phyloP scores from a whole-genome alignment of 2,888 invertebrate species.

The Achlya flavicornis region DNA sequence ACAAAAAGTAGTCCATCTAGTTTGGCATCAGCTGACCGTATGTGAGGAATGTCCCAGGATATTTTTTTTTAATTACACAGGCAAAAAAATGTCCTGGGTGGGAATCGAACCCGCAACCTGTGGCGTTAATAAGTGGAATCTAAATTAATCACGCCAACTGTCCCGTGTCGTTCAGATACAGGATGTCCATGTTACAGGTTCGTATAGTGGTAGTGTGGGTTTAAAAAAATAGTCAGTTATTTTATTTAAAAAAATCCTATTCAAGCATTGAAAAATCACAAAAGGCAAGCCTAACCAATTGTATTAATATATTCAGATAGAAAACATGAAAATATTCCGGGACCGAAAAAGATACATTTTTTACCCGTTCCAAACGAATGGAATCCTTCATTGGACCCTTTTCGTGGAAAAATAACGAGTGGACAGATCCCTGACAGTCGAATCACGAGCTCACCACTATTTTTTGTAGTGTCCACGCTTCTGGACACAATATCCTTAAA shows the following conservation, averaged over 20 bases:
- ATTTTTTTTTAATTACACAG: no score
- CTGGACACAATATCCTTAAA: constrained; percentile 8
- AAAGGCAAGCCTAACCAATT: not conserved
- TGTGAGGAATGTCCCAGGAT: no score
- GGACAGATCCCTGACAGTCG: constrained; percentile 35
- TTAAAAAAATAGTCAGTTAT: no score
- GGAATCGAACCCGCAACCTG: no score
- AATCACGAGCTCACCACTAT: constrained; percentile 34
- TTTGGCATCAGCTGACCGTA: no score
- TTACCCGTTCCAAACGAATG: constrained; percentile 26
- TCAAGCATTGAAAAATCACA: not conserved
- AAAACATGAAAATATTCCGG: constrained; percentile 23
- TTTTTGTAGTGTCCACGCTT: constrained; percentile 12
- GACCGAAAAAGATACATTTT: constrained; percentile 13
- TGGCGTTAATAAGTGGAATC: no score
- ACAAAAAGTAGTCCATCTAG: no score
- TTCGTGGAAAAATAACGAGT: constrained; percentile 37
- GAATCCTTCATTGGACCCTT: constrained; percentile 38
- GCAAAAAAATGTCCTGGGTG: no score
- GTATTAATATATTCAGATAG: constrained; percentile 13
- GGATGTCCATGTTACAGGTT: no score
- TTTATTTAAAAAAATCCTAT: not conserved
- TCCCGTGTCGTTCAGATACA: no score
- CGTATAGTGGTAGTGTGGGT: no score
- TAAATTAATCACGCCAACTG: no score